A percentile compares a stretch with the other conserved stretches of the same genome.
phyloP scores from a whole-genome alignment of 2,888 invertebrate genomes.

The Drosophila austrosaltans region DNA sequence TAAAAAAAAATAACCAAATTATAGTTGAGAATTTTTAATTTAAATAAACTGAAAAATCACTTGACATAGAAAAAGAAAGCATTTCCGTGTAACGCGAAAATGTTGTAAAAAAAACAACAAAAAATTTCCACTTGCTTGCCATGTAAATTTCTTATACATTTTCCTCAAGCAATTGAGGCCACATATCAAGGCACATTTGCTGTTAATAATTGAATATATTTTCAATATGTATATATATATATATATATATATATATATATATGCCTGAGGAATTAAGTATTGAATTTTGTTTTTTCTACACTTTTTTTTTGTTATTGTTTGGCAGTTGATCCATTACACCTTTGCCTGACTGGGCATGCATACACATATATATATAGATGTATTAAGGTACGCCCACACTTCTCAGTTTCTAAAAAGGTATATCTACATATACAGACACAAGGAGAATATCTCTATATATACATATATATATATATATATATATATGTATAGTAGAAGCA shows the following conservation, averaged over 20 bases:
- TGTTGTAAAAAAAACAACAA: too few species aligned
- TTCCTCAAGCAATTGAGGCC: background rate
- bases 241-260: background rate
- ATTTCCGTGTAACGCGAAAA: too few species aligned
- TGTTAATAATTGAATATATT: background rate
- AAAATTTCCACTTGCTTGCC: too few species aligned
- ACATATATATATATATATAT: background rate
- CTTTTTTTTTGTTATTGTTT: background rate
- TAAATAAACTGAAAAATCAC: too few species aligned
- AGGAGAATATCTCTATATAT: background rate
- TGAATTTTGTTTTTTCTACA: background rate
- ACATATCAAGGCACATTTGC: too few species aligned
- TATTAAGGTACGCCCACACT: background rate
- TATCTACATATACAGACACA: background rate
- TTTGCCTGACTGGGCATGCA: constrained; percentile 28
- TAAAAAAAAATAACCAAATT: too few species aligned
- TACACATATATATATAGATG: background rate
- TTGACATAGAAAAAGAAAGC: too few species aligned
- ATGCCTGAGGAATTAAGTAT: background rate
- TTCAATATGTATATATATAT: background rate
- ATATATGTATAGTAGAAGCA: constrained; percentile 29
- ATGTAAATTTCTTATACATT: background rate
- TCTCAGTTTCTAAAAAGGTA: constrained; percentile 8
- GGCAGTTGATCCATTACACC: constrained; percentile 44
- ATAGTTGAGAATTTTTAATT: too few species aligned